These are phyloP conservation scores for Rattus rattus DNA, from an alignment of 2,113 vertebrate genomes.

Conservation along the genomic window DNA sequence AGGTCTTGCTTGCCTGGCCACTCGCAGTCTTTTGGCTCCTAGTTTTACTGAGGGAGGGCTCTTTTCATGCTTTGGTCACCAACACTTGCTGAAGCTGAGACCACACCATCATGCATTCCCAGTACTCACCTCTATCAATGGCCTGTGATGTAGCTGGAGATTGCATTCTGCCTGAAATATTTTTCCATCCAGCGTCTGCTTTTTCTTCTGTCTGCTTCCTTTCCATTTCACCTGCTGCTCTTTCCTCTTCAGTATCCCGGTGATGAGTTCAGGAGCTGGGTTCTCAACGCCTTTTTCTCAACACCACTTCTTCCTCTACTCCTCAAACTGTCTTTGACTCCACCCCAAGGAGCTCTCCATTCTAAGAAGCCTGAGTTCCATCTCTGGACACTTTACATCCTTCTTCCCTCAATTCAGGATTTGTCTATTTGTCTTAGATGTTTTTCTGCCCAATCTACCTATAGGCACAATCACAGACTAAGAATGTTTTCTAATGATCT, in stretches of 20 bases:
- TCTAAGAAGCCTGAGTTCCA: neutral
- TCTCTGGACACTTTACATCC: neutral
- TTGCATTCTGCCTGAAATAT: neutral
- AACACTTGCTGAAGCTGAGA: neutral
- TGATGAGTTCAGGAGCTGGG: neutral
- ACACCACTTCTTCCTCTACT: neutral
- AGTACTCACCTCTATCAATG: neutral
- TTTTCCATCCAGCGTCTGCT: neutral
- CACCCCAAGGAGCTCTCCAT: neutral
- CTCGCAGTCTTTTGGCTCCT: neutral
- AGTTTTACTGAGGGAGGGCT: neutral
- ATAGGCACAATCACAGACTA: neutral
- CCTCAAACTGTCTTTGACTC: too few species aligned
- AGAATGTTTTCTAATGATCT: neutral
- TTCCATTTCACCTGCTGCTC: neutral
- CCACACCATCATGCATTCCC: neutral
- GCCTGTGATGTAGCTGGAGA: too few species aligned
- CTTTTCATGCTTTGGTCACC: neutral
- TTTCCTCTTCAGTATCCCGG: neutral
- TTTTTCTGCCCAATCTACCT: neutral
- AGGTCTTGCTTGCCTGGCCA: neutral
- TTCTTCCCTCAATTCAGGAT: neutral
- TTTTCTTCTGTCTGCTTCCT: neutral
- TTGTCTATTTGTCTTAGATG: neutral
- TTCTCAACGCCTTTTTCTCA: neutral